Conservation (phyloP, 2,113 vertebrate genomes). For the Eudyptes chrysolophus region DNA sequence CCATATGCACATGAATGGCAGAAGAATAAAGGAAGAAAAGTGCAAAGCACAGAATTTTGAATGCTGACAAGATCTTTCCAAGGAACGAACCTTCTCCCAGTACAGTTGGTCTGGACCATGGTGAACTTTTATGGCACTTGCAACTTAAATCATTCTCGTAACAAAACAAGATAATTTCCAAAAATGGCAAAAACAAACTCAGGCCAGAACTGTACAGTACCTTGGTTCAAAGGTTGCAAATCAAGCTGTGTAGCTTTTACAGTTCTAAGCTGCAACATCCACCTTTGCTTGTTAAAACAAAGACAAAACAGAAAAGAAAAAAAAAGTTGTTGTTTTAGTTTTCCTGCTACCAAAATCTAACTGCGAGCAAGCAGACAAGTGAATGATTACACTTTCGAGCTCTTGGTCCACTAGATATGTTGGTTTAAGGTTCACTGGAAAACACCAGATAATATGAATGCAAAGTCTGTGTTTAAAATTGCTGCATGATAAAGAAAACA, state of each 20-base stretch:
- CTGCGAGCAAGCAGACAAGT: conserved; percentile 30
- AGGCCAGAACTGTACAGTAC: conserved; percentile 35
- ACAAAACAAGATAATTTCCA: conserved; percentile 60
- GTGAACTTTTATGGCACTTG: conserved; percentile 21
- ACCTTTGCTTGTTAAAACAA: conserved; percentile 2
- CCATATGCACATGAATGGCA: conserved; percentile 21
- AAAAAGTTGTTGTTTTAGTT: conserved; percentile 44
- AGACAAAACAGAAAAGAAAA: conserved; percentile 23
- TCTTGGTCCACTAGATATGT: conserved; percentile 24
- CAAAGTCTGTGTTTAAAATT: conserved; percentile 35
- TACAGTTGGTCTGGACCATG: conserved; percentile 9
- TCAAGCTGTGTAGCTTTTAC: conserved; percentile 16
- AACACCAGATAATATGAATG: conserved; percentile 57
- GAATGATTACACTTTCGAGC: conserved; percentile 26
- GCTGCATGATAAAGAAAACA: conserved; percentile 20
- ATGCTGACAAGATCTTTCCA: conserved; percentile 7
- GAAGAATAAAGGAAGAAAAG: conserved; percentile 41
- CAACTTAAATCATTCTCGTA: conserved; percentile 57
- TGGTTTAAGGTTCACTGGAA: conserved; percentile 46
- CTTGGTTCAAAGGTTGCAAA: conserved; percentile 45
- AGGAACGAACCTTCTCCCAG: neutral
- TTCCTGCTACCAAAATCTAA: conserved; percentile 44
- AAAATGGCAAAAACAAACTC: conserved; percentile 61
- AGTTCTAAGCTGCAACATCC: neutral
- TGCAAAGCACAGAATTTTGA: neutral